Percentiles rank a stretch among this genome's conserved stretches.
phyloP scores from a whole-genome alignment of 2,888 invertebrate species.

The Fissipunctia ypsillon region DNA sequence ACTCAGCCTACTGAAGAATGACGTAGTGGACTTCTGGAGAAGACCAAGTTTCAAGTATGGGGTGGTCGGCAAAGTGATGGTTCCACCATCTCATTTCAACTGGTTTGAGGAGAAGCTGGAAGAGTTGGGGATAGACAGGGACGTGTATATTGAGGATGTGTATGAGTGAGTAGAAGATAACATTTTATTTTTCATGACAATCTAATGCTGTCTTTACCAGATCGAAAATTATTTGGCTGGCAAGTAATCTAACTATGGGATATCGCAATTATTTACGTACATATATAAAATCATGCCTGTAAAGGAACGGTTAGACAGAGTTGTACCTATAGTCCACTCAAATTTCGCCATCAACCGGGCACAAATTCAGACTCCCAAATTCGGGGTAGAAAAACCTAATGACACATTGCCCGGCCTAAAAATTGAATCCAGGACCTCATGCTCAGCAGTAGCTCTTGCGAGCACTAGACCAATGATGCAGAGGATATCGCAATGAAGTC shows the following conservation, averaged over 20 bases:
- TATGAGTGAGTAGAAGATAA: conserved; percentile 75
- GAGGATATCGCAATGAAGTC: background rate
- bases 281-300: too few relatives aligned
- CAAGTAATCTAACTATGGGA: background rate
- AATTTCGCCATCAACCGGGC: too few relatives aligned
- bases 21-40: conserved; percentile 78
- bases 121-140: conserved; percentile 70
- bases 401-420: too few relatives aligned
- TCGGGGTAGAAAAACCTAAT: too few relatives aligned
- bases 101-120: conserved; percentile 81
- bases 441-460: too few relatives aligned
- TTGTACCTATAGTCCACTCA: too few relatives aligned
- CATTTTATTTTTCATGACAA: background rate
- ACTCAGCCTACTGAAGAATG: conserved; percentile 72
- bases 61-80: conserved; percentile 79
- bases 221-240: background rate
- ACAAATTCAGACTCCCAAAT: too few relatives aligned
- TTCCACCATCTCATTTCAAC: conserved; percentile 76
- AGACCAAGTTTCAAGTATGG: conserved; percentile 77
- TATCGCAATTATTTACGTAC: background rate
- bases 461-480: too few relatives aligned
- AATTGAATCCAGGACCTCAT: too few relatives aligned
- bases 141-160: conserved; percentile 78
- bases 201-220: background rate
- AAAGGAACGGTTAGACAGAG: too few relatives aligned